phyloP scores from a whole-genome alignment of 2,888 invertebrate species.

The Flabesymbios commensalis region DNA sequence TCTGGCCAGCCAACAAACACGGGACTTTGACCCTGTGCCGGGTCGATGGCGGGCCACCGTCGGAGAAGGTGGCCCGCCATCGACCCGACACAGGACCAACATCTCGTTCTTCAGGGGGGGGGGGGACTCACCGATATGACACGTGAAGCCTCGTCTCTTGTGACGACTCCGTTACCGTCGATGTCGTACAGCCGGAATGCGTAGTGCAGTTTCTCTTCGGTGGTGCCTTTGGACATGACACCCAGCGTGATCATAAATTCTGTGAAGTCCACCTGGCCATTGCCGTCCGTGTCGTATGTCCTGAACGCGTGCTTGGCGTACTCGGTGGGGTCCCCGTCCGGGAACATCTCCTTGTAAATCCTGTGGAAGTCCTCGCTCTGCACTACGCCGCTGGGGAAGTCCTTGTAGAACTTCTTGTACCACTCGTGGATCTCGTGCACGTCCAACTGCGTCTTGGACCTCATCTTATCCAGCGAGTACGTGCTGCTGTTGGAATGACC shows the following conservation, averaged over 20 bases:
- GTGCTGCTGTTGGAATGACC: no score
- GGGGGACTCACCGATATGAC: constrained; percentile 18
- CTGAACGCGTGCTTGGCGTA: constrained; percentile 2
- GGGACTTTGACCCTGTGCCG: no score
- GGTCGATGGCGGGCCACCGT: no score
- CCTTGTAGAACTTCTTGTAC: constrained; percentile 17
- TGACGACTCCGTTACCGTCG: constrained; percentile 17
- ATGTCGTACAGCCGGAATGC: constrained; percentile 25
- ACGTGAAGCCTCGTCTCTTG: constrained; percentile 9
- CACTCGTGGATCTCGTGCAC: constrained; percentile 12
- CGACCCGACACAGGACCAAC: no score
- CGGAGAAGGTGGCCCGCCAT: no score
- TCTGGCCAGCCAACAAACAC: no score
- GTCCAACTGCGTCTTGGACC: constrained; percentile 9
- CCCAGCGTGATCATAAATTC: constrained; percentile 25
- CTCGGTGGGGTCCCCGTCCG: background rate
- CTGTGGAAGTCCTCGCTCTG: constrained; percentile 5
- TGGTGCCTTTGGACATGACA: constrained; percentile 17
- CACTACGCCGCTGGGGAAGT: constrained; percentile 23
- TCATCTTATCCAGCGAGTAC: background rate
- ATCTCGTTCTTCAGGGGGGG: no score
- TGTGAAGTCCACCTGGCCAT: constrained; percentile 24
- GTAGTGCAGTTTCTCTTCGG: constrained; percentile 21
- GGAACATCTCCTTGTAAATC: constrained; percentile 20
- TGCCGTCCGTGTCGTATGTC: constrained; percentile 23